Evolutionary conservation across 2,888 invertebrate genomes (phyloP).

Genomic region (Drosophila pegasa): DNA sequence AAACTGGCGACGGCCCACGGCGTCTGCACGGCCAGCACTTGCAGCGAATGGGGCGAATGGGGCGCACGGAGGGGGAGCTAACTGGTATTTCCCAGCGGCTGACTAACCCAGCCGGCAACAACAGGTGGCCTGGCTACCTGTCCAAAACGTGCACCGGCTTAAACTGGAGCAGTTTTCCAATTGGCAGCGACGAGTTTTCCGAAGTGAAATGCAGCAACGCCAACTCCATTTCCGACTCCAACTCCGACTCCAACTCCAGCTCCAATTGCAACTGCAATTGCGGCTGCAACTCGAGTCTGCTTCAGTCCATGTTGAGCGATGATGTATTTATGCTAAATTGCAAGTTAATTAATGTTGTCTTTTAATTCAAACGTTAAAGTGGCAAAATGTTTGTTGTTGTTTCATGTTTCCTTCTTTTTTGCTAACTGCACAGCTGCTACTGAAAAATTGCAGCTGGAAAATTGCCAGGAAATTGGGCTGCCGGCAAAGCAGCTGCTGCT

Average conservation of each 20-base stretch:
- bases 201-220: conserved; percentile 55
- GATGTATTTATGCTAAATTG: conserved; percentile 80
- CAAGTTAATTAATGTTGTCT: conserved; percentile 80
- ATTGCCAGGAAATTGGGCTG: conserved; percentile 59
- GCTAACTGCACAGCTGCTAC: conserved; percentile 46
- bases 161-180: conserved; percentile 81
- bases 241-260: conserved; percentile 14
- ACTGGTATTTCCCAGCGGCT: conserved; percentile 80
- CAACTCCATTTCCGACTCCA: conserved; percentile 14
- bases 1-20: conserved; percentile 75
- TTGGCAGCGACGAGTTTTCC: conserved; percentile 69
- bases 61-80: conserved; percentile 19
- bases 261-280: conserved; percentile 18
- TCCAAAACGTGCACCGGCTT: conserved; percentile 78
- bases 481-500: conserved; percentile 40
- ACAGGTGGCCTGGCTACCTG: conserved; percentile 62
- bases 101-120: conserved; percentile 66
- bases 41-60: conserved; percentile 14
- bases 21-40: conserved; percentile 75
- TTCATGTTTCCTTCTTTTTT: conserved; percentile 10
- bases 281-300: conserved; percentile 3
- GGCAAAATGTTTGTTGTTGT: conserved; percentile 65
- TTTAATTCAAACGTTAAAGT: conserved; percentile 77
- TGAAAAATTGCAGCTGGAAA: conserved; percentile 52
- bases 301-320: conserved; percentile 64